Percentiles rank a stretch among this genome's conserved stretches.
phyloP scores from a whole-genome alignment of 2,113 vertebrate genomes.

The Podarcis muralis region DNA sequence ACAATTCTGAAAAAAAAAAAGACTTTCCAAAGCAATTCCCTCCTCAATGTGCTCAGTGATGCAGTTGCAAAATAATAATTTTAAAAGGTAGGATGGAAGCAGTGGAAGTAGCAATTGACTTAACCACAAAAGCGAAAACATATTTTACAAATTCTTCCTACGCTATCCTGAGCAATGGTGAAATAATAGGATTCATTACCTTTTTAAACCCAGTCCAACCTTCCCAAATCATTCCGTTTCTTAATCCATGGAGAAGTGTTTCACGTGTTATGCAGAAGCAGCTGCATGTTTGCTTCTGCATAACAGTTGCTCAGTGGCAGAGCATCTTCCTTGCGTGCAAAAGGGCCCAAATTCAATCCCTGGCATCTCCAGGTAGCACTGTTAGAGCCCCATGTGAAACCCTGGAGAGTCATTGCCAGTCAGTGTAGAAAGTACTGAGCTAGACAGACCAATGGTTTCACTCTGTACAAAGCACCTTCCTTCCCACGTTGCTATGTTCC shows the following conservation, averaged over 20 bases:
- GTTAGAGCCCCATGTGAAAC: too few species aligned
- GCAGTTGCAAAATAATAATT: neutral
- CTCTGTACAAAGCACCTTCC: too few species aligned
- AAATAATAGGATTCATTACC: neutral
- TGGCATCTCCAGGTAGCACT: too few species aligned
- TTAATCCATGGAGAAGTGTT: too few species aligned
- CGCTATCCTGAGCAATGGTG: neutral
- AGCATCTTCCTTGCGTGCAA: too few species aligned
- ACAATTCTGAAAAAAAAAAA: constrained; percentile 27
- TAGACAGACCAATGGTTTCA: too few species aligned
- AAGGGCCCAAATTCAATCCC: too few species aligned
- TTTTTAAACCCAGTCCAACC: neutral
- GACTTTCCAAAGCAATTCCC: constrained; percentile 50
- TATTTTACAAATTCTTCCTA: neutral
- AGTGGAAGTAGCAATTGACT: neutral
- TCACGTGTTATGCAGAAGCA: neutral
- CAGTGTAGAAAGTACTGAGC: too few species aligned
- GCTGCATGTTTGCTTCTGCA: neutral
- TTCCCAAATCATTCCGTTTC: neutral
- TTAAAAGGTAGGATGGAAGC: constrained; percentile 1
- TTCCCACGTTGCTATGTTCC: too few species aligned
- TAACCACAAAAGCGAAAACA: neutral
- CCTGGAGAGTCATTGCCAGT: too few species aligned
- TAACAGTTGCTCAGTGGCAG: too few species aligned
- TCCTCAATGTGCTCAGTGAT: constrained; percentile 11